These are phyloP conservation scores for Ptilorrhoa leucosticta DNA, from an alignment of 2,113 vertebrate species.

Conservation along the genomic window DNA sequence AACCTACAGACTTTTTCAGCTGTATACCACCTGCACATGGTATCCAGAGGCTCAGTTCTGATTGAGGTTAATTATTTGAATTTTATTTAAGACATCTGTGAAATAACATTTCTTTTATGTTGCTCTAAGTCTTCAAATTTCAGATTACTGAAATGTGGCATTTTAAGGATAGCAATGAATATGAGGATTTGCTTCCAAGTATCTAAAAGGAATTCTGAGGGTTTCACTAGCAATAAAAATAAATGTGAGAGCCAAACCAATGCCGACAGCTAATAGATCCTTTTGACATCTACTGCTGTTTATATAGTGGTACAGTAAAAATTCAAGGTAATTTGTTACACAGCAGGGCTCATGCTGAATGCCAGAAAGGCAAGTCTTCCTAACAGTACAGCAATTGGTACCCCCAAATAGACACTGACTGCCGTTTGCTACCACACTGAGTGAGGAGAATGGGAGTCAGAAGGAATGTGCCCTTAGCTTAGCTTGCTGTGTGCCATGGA, in stretches of 20 bases:
- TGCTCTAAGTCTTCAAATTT: background rate
- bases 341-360: background rate
- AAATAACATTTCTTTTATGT: background rate
- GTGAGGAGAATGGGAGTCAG: background rate
- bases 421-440: background rate
- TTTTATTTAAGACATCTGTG: background rate
- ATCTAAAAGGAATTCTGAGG: background rate
- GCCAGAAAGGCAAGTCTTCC: background rate
- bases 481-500: background rate
- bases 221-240: background rate
- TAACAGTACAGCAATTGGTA: background rate
- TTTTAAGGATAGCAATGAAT: background rate
- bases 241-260: background rate
- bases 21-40: background rate
- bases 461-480: background rate
- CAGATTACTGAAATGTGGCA: background rate
- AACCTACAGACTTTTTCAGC: background rate
- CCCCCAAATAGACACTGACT: background rate
- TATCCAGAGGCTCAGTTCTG: background rate
- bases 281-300: background rate
- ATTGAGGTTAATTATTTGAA: background rate
- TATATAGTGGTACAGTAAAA: background rate
- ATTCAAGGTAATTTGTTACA: background rate
- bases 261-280: background rate
- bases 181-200: background rate